A percentile compares a stretch with the other conserved stretches of the same genome.
Conservation (phyloP, 1,140 invertebrate species). For the Heliothis subflexa region DNA sequence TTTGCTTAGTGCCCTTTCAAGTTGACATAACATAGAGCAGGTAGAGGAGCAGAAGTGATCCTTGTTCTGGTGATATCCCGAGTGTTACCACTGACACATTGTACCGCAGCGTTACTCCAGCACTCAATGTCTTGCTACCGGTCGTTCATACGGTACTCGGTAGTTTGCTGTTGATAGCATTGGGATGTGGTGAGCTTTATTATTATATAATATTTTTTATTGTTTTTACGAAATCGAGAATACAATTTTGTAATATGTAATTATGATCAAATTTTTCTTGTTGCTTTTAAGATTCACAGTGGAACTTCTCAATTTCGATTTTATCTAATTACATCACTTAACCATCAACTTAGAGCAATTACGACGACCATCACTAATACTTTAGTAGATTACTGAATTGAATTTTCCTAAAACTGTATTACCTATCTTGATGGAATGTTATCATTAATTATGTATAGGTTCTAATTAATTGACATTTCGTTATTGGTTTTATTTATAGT, state of each 20-base stretch:
- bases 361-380: constrained; percentile 67
- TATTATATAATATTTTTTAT: constrained; percentile 68
- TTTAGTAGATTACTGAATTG: constrained; percentile 60
- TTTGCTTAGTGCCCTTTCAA: constrained; percentile 81
- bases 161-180: constrained; percentile 70
- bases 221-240: constrained; percentile 67
- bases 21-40: constrained; percentile 58
- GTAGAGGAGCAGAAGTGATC: constrained; percentile 56
- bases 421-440: constrained; percentile 68
- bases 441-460: constrained; percentile 56
- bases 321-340: constrained; percentile 68
- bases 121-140: constrained; percentile 52
- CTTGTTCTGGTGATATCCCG: constrained; percentile 70
- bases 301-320: constrained; percentile 61
- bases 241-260: constrained; percentile 65
- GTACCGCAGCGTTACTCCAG: constrained; percentile 40
- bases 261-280: constrained; percentile 63
- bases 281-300: constrained; percentile 62
- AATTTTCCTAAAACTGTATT: constrained; percentile 64
- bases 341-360: constrained; percentile 62
- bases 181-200: constrained; percentile 73
- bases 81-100: constrained; percentile 43
- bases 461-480: constrained; percentile 80
- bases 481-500: constrained; percentile 80
- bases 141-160: constrained; percentile 63